A percentile compares a stretch with the other conserved stretches of the same genome.
Conservation (phyloP, 2,113 vertebrate species). For the Podarcis muralis region DNA sequence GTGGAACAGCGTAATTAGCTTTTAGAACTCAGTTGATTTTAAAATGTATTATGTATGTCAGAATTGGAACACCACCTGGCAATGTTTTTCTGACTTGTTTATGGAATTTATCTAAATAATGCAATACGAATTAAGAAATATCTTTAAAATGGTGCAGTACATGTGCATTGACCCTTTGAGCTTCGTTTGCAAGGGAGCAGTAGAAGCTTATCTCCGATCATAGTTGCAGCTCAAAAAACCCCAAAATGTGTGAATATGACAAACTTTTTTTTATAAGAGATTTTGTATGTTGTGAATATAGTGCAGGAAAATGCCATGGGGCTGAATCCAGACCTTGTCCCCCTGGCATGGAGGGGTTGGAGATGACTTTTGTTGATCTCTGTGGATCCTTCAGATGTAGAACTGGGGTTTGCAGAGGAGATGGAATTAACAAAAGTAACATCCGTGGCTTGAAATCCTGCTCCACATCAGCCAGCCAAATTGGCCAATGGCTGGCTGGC, state of each 20-base stretch:
- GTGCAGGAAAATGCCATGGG: neutral
- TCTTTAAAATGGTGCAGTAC: constrained; percentile 30
- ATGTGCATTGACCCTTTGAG: constrained; percentile 15
- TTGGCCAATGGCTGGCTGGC: no score
- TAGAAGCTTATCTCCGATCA: no score
- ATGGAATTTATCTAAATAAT: constrained; percentile 35
- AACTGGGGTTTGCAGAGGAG: no score
- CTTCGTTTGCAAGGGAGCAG: neutral
- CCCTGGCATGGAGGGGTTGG: no score
- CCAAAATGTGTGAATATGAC: neutral
- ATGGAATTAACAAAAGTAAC: no score
- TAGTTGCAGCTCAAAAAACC: neutral
- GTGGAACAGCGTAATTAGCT: constrained; percentile 29
- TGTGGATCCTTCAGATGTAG: no score
- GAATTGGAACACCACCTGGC: constrained; percentile 31
- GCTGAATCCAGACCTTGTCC: no score
- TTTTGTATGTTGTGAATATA: neutral
- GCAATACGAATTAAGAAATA: constrained; percentile 55
- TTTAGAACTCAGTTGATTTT: constrained; percentile 30
- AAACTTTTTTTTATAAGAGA: no score
- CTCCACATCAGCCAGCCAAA: no score
- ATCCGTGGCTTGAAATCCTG: no score
- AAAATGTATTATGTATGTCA: constrained; percentile 25
- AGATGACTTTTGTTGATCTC: no score
- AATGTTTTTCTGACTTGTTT: constrained; percentile 38